A percentile compares a stretch with the other conserved stretches of the same genome.
phyloP scores from a whole-genome alignment of 1,140 invertebrate genomes.

The Drosophila nannoptera region DNA sequence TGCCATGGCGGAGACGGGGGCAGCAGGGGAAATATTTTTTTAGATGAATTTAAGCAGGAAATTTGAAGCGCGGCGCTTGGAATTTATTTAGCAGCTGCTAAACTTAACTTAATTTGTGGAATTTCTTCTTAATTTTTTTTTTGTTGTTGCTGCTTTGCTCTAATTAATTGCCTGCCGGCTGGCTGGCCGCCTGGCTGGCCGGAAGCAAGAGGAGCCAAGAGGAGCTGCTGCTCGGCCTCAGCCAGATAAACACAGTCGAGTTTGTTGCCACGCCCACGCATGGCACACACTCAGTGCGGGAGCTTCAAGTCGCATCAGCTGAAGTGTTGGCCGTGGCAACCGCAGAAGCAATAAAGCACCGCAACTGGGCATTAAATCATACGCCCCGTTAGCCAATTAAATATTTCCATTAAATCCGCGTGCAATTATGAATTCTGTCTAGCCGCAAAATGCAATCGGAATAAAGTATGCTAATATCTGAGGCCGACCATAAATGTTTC shows the following conservation, averaged over 20 bases:
- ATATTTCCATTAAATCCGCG: neutral
- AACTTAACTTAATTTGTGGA: conserved; percentile 18
- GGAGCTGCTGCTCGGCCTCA: conserved; percentile 11
- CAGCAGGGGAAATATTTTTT: conserved; percentile 20
- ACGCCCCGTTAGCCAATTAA: conserved; percentile 33
- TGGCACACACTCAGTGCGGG: neutral
- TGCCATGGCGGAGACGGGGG: conserved; percentile 33
- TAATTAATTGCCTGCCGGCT: conserved; percentile 21
- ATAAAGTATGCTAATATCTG: neutral
- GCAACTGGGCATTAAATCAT: conserved; percentile 49
- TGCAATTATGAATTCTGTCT: conserved; percentile 18
- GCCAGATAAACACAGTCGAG: conserved; percentile 5
- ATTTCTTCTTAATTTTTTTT: neutral
- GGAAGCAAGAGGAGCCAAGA: neutral
- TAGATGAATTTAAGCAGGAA: conserved; percentile 45
- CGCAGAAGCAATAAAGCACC: neutral
- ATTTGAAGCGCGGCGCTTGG: conserved; percentile 31
- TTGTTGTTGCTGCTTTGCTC: neutral
- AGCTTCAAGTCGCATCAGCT: neutral
- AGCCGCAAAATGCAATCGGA: neutral
- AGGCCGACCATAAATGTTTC: neutral
- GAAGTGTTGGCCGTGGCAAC: conserved; percentile 33
- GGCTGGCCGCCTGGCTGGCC: conserved; percentile 4
- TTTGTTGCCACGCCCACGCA: neutral
- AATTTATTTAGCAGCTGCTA: conserved; percentile 26